phyloP scores from a whole-genome alignment of 2,888 invertebrate species.

The Dicyrtoma fusca region DNA sequence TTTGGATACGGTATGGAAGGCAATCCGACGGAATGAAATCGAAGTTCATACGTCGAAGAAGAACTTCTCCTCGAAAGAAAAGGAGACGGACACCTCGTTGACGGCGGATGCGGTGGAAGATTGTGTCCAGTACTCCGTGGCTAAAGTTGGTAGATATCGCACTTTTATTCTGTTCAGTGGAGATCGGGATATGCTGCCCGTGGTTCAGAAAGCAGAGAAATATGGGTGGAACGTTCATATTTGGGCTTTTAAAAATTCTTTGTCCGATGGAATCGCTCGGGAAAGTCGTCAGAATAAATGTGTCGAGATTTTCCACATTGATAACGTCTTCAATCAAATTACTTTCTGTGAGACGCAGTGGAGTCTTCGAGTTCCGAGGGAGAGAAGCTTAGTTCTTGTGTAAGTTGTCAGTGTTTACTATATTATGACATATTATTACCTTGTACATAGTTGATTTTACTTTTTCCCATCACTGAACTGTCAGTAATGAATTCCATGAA shows the following conservation, averaged over 20 bases:
- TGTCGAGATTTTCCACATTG: conserved; percentile 17
- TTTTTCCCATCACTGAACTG: too few species aligned
- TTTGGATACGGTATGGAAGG: conserved; percentile 43
- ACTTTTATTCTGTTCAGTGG: conserved; percentile 48
- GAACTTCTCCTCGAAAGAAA: conserved; percentile 45
- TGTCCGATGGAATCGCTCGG: conserved; percentile 19
- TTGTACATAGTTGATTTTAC: too few species aligned
- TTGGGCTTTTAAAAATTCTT: conserved; percentile 46
- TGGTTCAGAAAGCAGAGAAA: conserved; percentile 43
- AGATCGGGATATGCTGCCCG: conserved; percentile 45
- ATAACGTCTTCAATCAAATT: conserved; percentile 9
- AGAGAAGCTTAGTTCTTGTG: conserved; percentile 8
- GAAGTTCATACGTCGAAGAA: conserved; percentile 42
- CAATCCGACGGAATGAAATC: conserved; percentile 41
- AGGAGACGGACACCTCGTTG: conserved; percentile 44
- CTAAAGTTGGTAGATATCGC: conserved; percentile 22
- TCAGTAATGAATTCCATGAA: too few species aligned
- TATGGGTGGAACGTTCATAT: conserved; percentile 47
- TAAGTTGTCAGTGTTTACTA: neutral
- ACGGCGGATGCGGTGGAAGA: conserved; percentile 48
- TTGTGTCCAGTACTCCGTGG: conserved; percentile 34
- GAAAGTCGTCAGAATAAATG: conserved; percentile 6
- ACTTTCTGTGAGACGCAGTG: conserved; percentile 16
- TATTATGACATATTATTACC: neutral
- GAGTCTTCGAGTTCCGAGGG: conserved; percentile 7